A percentile compares a stretch with the other conserved stretches of the same genome.
Evolutionary conservation across 2,113 vertebrate genomes (phyloP).

Genomic region (Chroicocephalus ridibundus): DNA sequence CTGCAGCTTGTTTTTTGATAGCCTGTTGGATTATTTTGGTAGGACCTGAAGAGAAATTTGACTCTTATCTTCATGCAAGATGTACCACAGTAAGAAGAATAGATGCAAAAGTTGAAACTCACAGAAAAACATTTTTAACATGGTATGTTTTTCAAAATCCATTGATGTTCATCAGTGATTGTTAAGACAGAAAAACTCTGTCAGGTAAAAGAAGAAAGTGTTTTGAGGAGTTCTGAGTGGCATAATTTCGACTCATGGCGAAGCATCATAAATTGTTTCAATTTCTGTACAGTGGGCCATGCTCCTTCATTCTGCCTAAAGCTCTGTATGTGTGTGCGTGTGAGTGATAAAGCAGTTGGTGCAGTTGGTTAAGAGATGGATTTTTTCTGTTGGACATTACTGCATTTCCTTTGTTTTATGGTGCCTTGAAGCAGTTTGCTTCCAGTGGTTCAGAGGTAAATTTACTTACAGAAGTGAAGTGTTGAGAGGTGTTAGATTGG

Average conservation of each 20-base stretch:
- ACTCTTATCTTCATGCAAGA: background rate
- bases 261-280: slow-evolving; percentile 4
- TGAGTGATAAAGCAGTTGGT: background rate
- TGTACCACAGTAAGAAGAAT: background rate
- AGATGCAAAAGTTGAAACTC: background rate
- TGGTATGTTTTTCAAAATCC: background rate
- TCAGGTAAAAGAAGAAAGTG: background rate
- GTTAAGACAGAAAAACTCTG: background rate
- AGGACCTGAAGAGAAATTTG: background rate
- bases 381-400: background rate
- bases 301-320: background rate
- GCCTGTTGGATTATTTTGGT: background rate
- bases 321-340: background rate
- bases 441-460: background rate
- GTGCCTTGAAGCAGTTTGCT: background rate
- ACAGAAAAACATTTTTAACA: background rate
- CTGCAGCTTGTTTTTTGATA: background rate
- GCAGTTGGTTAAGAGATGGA: background rate
- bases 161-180: background rate
- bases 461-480: background rate
- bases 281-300: background rate
- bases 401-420: background rate
- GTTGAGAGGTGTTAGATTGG: background rate
- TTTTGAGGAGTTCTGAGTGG: background rate
- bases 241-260: background rate